phyloP scores from a whole-genome alignment of 2,797 vertebrate species.

The Carcharodon carcharias region DNA sequence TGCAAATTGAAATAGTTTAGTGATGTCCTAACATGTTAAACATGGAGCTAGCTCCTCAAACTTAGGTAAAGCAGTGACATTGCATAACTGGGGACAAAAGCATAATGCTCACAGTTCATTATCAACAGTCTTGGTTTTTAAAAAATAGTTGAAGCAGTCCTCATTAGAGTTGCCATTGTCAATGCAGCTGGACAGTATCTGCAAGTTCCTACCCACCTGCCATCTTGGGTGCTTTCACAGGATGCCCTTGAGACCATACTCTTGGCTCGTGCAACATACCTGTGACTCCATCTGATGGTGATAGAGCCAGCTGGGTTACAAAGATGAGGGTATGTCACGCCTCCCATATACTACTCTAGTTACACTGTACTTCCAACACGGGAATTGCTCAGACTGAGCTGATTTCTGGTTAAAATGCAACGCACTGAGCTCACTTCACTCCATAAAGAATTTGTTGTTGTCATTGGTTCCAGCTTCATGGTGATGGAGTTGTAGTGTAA shows the following conservation, averaged over 20 bases:
- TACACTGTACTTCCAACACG: neutral
- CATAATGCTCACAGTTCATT: neutral
- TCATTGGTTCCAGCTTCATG: neutral
- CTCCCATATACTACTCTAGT: neutral
- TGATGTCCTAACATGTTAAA: neutral
- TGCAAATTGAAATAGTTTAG: neutral
- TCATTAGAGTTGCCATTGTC: neutral
- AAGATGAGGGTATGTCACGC: neutral
- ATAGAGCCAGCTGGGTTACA: neutral
- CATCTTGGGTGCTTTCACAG: neutral
- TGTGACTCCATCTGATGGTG: neutral
- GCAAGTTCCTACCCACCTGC: neutral
- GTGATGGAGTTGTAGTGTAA: neutral
- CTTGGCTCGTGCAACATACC: neutral
- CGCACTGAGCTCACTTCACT: neutral
- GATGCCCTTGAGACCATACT: conserved; percentile 8
- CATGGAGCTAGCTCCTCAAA: neutral
- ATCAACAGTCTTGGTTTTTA: neutral
- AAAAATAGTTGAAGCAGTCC: neutral
- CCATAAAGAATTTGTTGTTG: neutral
- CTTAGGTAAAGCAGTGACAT: neutral
- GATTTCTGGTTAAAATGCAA: neutral
- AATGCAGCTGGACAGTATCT: neutral
- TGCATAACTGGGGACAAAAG: neutral
- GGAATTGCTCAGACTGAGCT: neutral